Evolutionary conservation across 2,888 invertebrate species (phyloP).

Genomic region (Seira musarum): DNA sequence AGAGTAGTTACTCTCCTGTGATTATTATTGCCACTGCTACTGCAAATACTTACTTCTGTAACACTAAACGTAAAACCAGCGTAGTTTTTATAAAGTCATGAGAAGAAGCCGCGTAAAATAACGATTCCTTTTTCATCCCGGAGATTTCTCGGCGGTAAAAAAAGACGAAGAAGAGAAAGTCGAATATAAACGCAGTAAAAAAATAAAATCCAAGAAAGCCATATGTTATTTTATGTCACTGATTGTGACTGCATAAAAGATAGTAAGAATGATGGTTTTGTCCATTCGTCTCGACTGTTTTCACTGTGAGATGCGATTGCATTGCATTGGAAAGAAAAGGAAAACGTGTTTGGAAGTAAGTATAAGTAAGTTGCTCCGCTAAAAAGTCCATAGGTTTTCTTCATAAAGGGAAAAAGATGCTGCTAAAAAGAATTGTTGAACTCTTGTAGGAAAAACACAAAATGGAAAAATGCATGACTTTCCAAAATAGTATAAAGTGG

Average conservation of each 20-base stretch:
- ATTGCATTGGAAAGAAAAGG: background rate
- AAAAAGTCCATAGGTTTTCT: background rate
- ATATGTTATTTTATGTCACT: slow-evolving; percentile 53
- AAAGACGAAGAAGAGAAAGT: too few relatives aligned
- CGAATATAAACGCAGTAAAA: too few relatives aligned
- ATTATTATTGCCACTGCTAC: background rate
- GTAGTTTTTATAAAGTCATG: background rate
- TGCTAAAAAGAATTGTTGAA: background rate
- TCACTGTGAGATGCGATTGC: slow-evolving; percentile 12
- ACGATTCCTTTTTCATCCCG: background rate
- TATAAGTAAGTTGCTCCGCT: background rate
- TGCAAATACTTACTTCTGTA: too few relatives aligned
- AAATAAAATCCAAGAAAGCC: slow-evolving; percentile 24
- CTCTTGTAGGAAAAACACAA: slow-evolving; percentile 12
- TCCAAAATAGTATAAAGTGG: slow-evolving; percentile 3
- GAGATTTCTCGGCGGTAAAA: background rate
- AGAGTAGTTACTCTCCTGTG: too few relatives aligned
- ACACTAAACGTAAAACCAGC: background rate
- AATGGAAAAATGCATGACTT: background rate
- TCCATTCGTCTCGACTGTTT: slow-evolving; percentile 45
- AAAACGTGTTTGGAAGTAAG: background rate
- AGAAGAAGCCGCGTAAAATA: background rate
- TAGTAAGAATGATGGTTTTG: slow-evolving; percentile 50
- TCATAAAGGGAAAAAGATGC: background rate
- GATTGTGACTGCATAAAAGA: slow-evolving; percentile 56